Evolutionary conservation across 2,888 invertebrate species (phyloP), one percentile per base, ranked within the genome.

Genomic region (Luffia ferchaultella): DNA sequence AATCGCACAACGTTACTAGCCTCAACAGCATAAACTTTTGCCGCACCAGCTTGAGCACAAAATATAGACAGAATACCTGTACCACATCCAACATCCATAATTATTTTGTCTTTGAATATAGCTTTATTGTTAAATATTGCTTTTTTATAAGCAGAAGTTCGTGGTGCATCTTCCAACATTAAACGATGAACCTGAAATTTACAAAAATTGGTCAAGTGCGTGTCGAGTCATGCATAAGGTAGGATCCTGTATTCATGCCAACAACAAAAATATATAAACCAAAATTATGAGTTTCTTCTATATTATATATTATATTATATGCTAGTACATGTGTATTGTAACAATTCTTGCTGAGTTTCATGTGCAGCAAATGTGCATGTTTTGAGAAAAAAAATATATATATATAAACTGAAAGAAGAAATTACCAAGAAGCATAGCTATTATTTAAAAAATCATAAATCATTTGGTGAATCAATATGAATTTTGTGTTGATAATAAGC

Each of bases 1-100:
- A 92, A 68, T 60, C 80, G 73, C 2, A 90, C 90, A 41, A 92
- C 71, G 55, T 88, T 85, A 61, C 92, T 93, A 1, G 93, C 94
- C 86, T 95, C 95, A 1, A 95, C 88, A 7, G 95, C 93, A 69
- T 90, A 94, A 0, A 96, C 96, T 70, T 90, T 90, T 52, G 87
- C 88, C 2, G 97, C 97, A n/a, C 97, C 97, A 20, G 94, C 96
- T 73, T 90, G 76, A 42, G 94, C 96, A 70, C 94, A 95, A 73
- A 96, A 95, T 62, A 96, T 80, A 1, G 96, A 95, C 19, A 98
- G 76, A 59, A 98, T 93, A 19, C 97, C 94, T 16, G 93, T 93
- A 1, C 95, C 95, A 54, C 93, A 91, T 1, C 95, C 95, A 49
- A 95, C 90, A 76, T 95, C 95, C 80, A 97, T 85, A 1, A 97